These are phyloP conservation scores for Tupaia chinensis DNA, from an alignment of 2,113 vertebrate species.

Conservation along the genomic window DNA sequence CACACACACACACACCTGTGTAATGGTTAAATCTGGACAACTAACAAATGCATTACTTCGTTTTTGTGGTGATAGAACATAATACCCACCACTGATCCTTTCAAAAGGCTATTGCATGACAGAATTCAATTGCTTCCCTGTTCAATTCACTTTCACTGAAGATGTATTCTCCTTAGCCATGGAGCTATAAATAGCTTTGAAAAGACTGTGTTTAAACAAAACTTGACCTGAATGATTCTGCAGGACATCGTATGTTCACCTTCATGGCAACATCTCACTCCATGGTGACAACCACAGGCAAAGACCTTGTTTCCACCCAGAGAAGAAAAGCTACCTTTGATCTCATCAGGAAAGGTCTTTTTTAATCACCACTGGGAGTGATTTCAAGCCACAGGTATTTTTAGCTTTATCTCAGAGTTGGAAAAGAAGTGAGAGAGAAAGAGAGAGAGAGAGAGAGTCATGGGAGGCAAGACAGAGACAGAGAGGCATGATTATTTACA, in stretches of 20 bases:
- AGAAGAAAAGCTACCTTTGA: background rate
- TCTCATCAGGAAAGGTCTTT: slow-evolving; percentile 28
- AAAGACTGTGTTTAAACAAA: background rate
- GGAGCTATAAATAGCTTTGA: background rate
- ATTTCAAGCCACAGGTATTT: background rate
- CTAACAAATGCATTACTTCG: too few species aligned
- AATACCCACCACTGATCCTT: too few species aligned
- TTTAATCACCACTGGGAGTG: background rate
- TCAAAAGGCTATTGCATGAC: rapidly evolving
- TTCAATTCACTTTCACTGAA: background rate
- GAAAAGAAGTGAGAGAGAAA: background rate
- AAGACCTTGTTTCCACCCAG: background rate
- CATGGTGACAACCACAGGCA: background rate
- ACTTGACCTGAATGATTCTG: background rate
- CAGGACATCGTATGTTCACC: background rate
- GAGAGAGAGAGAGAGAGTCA: background rate
- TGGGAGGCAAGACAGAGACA: background rate
- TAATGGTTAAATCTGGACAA: too few species aligned
- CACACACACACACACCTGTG: too few species aligned
- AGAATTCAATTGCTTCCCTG: background rate
- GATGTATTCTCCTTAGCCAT: background rate
- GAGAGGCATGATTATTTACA: background rate
- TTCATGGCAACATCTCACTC: background rate
- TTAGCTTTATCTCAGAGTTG: slow-evolving; percentile 23
- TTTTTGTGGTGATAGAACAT: too few species aligned